Base-by-base conservation (phyloP, 2,888 invertebrate genomes). In the Platynereis dumerilii region DNA sequence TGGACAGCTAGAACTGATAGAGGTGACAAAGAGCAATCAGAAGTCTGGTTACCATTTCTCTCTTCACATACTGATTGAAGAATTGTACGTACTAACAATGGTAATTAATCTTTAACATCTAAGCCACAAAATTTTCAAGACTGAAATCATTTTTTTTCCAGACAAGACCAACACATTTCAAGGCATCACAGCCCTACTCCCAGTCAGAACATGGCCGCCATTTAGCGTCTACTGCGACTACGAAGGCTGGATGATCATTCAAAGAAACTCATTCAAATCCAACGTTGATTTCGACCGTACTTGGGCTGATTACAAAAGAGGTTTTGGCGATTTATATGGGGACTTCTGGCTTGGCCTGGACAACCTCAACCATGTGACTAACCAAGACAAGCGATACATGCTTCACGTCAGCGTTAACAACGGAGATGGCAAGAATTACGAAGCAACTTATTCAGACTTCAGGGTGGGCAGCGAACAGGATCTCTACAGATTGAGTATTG, bases 321-420 rank as follows among this genome's bases (percentile, higher is more conserved):
- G 62, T 10, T 62, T 62, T 44, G 74, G 74, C 12, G 54, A 61
- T 29, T 44, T 66, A 15, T 39, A 58, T 27, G 57, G 65, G 10
- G 72, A 71, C 58, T 71, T 67, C 60, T 74, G 74, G 74, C 54
- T 72, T 15, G 74, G 74, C 2, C 65, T 71, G 34, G 68, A 71
- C 17, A 66, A 71, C 12, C 64, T 72, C 5, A 61, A 74, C 56
- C 29, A 63, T 10, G 67, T 74, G 24, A 74, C 70, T 27, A 72
- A 66, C 22, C 68, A 56, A 54, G 74, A 71, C 34, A 53, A 54
- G 34, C 69, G 68, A 61, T 69, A 67, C 65, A 62, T 56, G 55
- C 65, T 73, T 65, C 65, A 69, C 52, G 64, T 71, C 15, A 66
- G 65, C 48, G 60, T 73, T 1, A 29, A 29, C 24, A 69, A 69